These are phyloP conservation scores for Emys orbicularis DNA, from an alignment of 2,797 vertebrate species.

Conservation along the genomic window DNA sequence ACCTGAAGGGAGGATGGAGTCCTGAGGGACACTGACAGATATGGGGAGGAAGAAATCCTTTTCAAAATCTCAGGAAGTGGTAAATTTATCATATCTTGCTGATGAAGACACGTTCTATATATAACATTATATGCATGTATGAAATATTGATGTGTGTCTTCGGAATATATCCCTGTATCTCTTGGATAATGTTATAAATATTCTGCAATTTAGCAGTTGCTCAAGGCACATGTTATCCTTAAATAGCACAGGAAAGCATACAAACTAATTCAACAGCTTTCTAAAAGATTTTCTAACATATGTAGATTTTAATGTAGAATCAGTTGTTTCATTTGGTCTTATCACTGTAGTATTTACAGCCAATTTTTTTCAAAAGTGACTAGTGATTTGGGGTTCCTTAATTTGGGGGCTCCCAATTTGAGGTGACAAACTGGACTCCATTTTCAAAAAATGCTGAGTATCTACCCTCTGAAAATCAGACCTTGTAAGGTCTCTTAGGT, in stretches of 20 bases:
- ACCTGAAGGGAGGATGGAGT: background rate
- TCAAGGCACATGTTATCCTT: background rate
- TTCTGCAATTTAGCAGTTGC: background rate
- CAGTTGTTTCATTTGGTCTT: background rate
- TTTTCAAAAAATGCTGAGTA: background rate
- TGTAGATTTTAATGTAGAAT: background rate
- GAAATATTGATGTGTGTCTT: background rate
- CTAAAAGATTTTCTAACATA: background rate
- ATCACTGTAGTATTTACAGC: background rate
- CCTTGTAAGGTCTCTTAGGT: fast-evolving
- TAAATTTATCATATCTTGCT: fast-evolving
- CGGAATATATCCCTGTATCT: background rate
- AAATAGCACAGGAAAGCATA: background rate
- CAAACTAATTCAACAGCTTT: background rate
- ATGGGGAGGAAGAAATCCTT: background rate
- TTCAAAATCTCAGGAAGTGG: background rate
- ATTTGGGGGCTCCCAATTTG: background rate
- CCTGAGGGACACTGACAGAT: background rate
- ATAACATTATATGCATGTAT: background rate
- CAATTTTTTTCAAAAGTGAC: background rate
- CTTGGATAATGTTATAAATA: background rate
- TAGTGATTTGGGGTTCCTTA: background rate
- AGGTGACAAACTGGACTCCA: background rate
- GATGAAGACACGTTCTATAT: background rate
- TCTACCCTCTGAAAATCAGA: background rate